These are phyloP conservation scores for Pluvianellus socialis DNA, from an alignment of 2,113 vertebrate species.

Conservation along the genomic window DNA sequence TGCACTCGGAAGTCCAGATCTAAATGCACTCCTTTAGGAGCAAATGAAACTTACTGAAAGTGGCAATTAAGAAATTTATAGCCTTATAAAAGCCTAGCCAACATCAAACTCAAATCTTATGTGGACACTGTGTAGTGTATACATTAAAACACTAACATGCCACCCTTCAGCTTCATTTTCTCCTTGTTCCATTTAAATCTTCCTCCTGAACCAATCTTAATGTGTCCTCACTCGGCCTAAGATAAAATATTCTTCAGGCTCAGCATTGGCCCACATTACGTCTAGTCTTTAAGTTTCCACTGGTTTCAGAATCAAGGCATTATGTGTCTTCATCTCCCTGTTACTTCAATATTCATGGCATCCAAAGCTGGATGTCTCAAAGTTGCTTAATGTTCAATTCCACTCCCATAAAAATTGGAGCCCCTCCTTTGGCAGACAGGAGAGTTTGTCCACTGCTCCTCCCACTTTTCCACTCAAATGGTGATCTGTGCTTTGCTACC, in stretches of 20 bases:
- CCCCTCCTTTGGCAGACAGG: slow-evolving; percentile 37
- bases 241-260: slow-evolving; percentile 64
- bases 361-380: slow-evolving; percentile 51
- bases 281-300: slow-evolving; percentile 67
- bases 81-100: neutral
- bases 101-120: neutral
- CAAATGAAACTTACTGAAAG: neutral
- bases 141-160: neutral
- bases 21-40: neutral
- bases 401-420: slow-evolving; percentile 53
- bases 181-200: slow-evolving; percentile 10
- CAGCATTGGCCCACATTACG: slow-evolving; percentile 7
- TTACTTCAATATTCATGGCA: slow-evolving; percentile 65
- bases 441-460: neutral
- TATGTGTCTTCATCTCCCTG: slow-evolving; percentile 66
- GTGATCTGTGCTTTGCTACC: neutral
- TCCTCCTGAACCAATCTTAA: neutral
- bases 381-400: slow-evolving; percentile 50
- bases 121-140: neutral
- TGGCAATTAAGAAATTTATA: slow-evolving; percentile 6
- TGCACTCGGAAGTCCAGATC: neutral
- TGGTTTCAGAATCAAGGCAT: slow-evolving; percentile 62
- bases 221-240: slow-evolving; percentile 53
- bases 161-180: neutral
- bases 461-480: slow-evolving; percentile 10